Evolutionary conservation across 1,140 invertebrate species (phyloP).

Genomic region (Pectinophora gossypiella): DNA sequence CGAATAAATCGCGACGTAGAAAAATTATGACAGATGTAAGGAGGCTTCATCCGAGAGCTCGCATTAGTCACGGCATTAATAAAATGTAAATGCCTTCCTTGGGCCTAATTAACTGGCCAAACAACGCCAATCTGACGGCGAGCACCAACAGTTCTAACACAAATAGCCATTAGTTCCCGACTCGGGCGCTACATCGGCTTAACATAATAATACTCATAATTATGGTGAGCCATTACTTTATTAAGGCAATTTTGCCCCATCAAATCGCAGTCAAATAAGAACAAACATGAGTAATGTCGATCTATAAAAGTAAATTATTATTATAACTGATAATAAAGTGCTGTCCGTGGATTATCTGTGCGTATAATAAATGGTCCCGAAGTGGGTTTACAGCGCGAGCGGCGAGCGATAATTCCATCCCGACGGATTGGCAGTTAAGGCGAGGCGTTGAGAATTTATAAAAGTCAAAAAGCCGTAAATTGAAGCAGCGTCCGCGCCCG

Average conservation of each 20-base stretch:
- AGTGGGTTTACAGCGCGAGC: constrained; percentile 56
- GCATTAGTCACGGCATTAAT: constrained; percentile 65
- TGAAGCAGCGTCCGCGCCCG: constrained; percentile 22
- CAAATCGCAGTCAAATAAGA: constrained; percentile 66
- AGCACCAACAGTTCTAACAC: constrained; percentile 27
- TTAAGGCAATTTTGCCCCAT: constrained; percentile 54
- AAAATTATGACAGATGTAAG: constrained; percentile 73
- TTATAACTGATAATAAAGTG: constrained; percentile 74
- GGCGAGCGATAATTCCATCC: constrained; percentile 58
- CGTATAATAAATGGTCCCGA: constrained; percentile 62
- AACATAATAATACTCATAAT: constrained; percentile 41
- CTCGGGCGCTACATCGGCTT: background rate
- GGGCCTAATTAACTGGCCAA: constrained; percentile 47
- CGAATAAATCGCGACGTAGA: constrained; percentile 69
- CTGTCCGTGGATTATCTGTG: constrained; percentile 67
- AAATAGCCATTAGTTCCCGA: constrained; percentile 20
- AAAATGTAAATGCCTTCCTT: constrained; percentile 47
- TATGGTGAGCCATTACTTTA: constrained; percentile 44
- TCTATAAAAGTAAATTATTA: constrained; percentile 75
- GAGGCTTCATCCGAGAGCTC: constrained; percentile 28
- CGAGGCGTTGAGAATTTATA: constrained; percentile 62
- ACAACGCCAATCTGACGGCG: constrained; percentile 40
- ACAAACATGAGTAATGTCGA: constrained; percentile 70
- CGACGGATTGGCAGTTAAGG: constrained; percentile 58
- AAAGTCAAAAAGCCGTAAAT: constrained; percentile 71